Percentiles rank a stretch among this genome's conserved stretches.
Evolutionary conservation across 2,113 vertebrate genomes (phyloP).

Genomic region (Forbesichthys papilliferus): DNA sequence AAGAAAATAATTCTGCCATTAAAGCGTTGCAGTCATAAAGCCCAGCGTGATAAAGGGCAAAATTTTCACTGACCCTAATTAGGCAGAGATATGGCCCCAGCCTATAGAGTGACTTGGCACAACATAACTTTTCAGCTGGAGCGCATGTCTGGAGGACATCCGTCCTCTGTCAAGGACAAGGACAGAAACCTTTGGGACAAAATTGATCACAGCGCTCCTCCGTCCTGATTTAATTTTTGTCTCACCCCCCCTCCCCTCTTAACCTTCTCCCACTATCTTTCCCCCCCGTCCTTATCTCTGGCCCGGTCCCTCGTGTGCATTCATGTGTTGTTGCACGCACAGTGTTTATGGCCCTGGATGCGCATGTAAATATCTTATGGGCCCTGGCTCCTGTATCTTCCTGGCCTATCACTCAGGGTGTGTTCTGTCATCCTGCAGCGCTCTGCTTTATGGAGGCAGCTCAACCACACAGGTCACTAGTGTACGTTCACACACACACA

Average conservation of each 20-base stretch:
- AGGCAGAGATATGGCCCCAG: conserved; percentile 60
- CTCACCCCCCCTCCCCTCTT: conserved; percentile 8
- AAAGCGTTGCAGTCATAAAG: neutral
- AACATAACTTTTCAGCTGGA: conserved; percentile 56
- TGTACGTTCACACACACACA: conserved; percentile 15
- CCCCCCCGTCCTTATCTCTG: neutral
- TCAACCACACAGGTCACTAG: conserved; percentile 49
- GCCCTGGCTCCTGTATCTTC: conserved; percentile 24
- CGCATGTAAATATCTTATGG: conserved; percentile 54
- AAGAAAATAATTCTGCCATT: too few relatives aligned
- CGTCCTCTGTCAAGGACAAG: conserved; percentile 61
- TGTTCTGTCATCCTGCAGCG: conserved; percentile 47
- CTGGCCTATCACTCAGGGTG: conserved; percentile 40
- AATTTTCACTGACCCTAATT: conserved; percentile 53
- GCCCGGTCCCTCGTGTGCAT: neutral
- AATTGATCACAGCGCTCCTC: conserved; percentile 51
- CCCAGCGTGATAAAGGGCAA: conserved; percentile 29
- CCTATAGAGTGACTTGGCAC: conserved; percentile 60
- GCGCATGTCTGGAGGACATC: conserved; percentile 54
- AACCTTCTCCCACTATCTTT: neutral
- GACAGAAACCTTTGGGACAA: conserved; percentile 19
- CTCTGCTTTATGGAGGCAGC: conserved; percentile 43
- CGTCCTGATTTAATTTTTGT: conserved; percentile 18
- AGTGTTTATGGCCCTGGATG: conserved; percentile 32
- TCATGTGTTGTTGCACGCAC: conserved; percentile 34